Evolutionary conservation across 2,888 invertebrate species (phyloP).

Genomic region (Crioceris asparagi): DNA sequence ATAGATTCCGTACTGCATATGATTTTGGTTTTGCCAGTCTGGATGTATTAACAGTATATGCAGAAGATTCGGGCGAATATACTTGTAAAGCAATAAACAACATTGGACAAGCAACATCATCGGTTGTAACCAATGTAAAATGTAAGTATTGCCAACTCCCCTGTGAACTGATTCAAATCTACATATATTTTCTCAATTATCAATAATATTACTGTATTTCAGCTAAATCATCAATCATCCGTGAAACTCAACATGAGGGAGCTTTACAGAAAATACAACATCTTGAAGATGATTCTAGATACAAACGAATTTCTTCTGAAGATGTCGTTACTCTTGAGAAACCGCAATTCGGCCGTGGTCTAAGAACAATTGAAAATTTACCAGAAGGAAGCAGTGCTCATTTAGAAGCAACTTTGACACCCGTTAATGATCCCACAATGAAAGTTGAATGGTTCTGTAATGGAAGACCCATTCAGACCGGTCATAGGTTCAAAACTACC

Average conservation of each 20-base stretch:
- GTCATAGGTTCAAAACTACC: slow-evolving; percentile 91
- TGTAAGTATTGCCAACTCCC: no score
- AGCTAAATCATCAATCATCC: slow-evolving; percentile 75
- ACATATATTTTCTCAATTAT: neutral
- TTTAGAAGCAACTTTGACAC: slow-evolving; percentile 88
- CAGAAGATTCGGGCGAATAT: slow-evolving; percentile 89
- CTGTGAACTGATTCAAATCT: neutral
- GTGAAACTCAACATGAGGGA: slow-evolving; percentile 87
- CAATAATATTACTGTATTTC: slow-evolving; percentile 27
- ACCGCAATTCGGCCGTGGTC: slow-evolving; percentile 79
- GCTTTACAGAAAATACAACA: slow-evolving; percentile 86
- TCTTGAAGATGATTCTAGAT: slow-evolving; percentile 75
- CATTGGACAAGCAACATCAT: slow-evolving; percentile 72
- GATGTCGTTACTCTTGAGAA: slow-evolving; percentile 71
- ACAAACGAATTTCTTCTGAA: slow-evolving; percentile 59
- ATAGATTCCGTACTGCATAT: slow-evolving; percentile 85
- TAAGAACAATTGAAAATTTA: slow-evolving; percentile 73
- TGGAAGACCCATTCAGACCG: slow-evolving; percentile 83
- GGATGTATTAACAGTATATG: slow-evolving; percentile 87
- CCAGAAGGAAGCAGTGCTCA: slow-evolving; percentile 83
- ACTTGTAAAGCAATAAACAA: slow-evolving; percentile 80
- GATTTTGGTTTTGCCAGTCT: slow-evolving; percentile 97
- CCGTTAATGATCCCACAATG: slow-evolving; percentile 98
- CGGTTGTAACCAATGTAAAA: slow-evolving; percentile 70
- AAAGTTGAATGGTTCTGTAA: slow-evolving; percentile 97